Conservation (phyloP, 2,113 vertebrate genomes). For the Antechinus flavipes region DNA sequence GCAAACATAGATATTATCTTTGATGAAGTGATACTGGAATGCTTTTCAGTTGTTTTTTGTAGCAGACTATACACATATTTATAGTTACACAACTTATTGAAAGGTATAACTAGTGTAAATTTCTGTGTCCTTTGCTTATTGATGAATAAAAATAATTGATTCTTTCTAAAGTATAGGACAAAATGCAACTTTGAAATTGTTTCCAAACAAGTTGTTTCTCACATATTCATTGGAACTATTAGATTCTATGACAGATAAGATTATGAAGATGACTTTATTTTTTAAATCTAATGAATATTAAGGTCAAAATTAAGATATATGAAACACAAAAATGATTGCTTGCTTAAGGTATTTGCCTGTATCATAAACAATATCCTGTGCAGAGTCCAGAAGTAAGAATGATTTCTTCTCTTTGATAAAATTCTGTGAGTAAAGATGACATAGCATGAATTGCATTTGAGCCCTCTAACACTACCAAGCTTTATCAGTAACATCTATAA, state of each 20-base stretch:
- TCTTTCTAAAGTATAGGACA: not conserved
- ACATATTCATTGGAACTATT: not conserved
- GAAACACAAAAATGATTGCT: not conserved
- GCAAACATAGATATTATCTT: not conserved
- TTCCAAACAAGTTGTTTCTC: not conserved
- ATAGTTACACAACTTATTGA: not conserved
- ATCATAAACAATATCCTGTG: not conserved
- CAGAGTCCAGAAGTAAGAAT: not conserved
- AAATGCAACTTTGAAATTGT: not conserved
- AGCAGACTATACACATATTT: not conserved
- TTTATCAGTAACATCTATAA: not conserved
- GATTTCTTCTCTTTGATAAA: not conserved
- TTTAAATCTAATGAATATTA: not conserved
- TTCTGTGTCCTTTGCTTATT: not conserved
- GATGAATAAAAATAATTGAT: not conserved
- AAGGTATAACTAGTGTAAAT: not conserved
- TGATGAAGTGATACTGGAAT: not conserved
- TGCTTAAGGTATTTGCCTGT: not conserved
- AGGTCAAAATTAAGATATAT: not conserved
- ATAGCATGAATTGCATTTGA: not conserved
- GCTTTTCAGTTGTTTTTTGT: not conserved
- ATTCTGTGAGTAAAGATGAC: not conserved
- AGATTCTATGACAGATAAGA: not conserved
- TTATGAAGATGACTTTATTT: not conserved
- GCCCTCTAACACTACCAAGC: not conserved